These are phyloP conservation scores for Henricia sp. DNA, from an alignment of 53 echinoderm and acorn worm genomes.

Conservation along the genomic window DNA sequence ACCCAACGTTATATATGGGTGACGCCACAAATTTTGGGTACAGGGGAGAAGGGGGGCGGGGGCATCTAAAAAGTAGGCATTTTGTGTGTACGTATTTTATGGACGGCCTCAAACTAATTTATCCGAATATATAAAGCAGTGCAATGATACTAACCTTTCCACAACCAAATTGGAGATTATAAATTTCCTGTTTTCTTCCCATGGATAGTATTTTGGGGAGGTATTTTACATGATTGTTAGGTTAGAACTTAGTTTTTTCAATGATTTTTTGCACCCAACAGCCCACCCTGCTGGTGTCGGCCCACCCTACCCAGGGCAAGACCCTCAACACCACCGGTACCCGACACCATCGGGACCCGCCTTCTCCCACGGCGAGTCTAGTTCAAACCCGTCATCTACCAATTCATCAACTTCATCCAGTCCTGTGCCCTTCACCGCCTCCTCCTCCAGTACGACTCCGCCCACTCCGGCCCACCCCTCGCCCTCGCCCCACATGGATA, in stretches of 20 bases:
- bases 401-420: constrained; percentile 97
- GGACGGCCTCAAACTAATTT: too few species aligned
- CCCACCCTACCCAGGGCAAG: constrained; percentile 12
- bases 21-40: too few species aligned
- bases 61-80: too few species aligned
- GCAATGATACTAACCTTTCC: too few species aligned
- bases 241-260: background rate
- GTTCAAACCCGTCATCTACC: constrained; percentile 99
- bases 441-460: constrained; percentile 80
- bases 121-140: too few species aligned
- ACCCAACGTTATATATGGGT: too few species aligned
- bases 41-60: too few species aligned
- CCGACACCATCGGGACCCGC: constrained; percentile 54
- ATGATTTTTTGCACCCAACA: background rate
- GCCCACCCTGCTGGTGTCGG: constrained; percentile 37
- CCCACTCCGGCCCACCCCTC: constrained; percentile 86
- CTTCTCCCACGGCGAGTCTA: constrained; percentile 90
- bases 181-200: too few species aligned
- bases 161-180: too few species aligned
- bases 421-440: constrained; percentile 81
- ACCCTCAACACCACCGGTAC: constrained; percentile 20
- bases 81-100: too few species aligned
- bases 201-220: too few species aligned
- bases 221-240: too few species aligned
- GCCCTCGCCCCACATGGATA: constrained; percentile 54